Percentiles rank a stretch among this genome's conserved stretches.
phyloP scores from a whole-genome alignment of 2,888 invertebrate genomes.

The Heteromurus nitidus region DNA sequence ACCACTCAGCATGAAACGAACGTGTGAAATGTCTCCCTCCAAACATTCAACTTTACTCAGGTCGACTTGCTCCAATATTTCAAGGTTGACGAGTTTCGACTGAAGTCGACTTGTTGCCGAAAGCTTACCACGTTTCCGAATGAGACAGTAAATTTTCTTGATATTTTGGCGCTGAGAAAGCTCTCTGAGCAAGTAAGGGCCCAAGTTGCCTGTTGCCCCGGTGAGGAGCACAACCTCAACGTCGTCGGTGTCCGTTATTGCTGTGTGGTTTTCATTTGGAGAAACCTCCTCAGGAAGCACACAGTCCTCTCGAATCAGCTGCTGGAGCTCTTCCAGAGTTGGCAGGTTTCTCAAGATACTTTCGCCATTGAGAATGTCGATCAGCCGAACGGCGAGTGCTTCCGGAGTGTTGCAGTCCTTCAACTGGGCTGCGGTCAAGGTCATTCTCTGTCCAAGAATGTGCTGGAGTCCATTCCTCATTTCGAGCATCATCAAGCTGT shows the following conservation, averaged over 20 bases:
- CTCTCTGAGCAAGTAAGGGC: conserved; percentile 51
- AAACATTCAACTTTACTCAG: conserved; percentile 18
- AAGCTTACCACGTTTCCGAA: conserved; percentile 14
- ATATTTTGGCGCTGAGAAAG: conserved; percentile 8
- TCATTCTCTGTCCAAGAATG: no score
- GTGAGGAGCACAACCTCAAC: conserved; percentile 46
- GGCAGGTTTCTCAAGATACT: not conserved
- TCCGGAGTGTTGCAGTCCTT: conserved; percentile 54
- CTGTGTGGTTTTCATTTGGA: not conserved
- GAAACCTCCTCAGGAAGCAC: conserved; percentile 33
- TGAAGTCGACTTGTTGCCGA: conserved; percentile 10
- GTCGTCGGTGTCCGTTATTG: not conserved
- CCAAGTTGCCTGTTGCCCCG: conserved; percentile 53
- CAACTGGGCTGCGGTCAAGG: no score
- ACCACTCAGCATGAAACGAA: not conserved
- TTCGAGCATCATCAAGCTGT: no score
- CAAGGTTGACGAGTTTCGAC: not conserved
- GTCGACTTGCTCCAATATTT: conserved; percentile 4
- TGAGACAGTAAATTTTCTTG: conserved; percentile 41
- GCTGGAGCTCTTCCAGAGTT: conserved; percentile 29
- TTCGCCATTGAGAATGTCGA: conserved; percentile 38
- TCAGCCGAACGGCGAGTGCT: conserved; percentile 22
- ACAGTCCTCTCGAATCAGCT: conserved; percentile 45
- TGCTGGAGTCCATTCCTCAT: no score
- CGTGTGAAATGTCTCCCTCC: conserved; percentile 3